Conservation (phyloP, 2,888 invertebrate genomes). For the Sminthurinus aureus region DNA sequence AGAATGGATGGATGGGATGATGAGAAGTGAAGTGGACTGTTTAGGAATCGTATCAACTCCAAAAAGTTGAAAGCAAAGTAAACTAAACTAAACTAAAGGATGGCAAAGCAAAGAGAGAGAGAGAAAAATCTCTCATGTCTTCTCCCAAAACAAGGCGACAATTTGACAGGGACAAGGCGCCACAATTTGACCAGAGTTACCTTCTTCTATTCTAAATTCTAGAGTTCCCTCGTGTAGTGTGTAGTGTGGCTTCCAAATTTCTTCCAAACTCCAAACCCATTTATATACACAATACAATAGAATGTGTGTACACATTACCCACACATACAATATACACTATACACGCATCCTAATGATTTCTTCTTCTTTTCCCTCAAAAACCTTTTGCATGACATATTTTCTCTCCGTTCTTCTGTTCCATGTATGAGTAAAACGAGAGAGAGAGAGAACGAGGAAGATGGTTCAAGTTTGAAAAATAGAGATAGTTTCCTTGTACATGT, state of each 20-base stretch:
- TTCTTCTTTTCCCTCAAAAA: not conserved
- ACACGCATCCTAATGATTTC: constrained; percentile 16
- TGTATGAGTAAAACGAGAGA: not conserved
- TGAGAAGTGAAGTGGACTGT: constrained; percentile 16
- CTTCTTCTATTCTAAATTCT: not conserved
- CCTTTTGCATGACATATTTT: not conserved
- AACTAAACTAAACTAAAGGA: too few species aligned
- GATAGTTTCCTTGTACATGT: not conserved
- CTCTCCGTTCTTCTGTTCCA: not conserved
- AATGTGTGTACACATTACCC: not conserved
- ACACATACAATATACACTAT: not conserved
- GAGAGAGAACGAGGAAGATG: too few species aligned
- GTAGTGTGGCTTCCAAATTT: too few species aligned
- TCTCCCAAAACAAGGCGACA: constrained; percentile 52
- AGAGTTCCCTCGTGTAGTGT: too few species aligned
- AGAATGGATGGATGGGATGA: not conserved
- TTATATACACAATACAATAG: not conserved
- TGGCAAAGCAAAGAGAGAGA: not conserved
- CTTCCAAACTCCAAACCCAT: not conserved
- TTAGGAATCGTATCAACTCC: constrained; percentile 10
- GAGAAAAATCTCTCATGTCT: constrained; percentile 26
- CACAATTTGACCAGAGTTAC: constrained; percentile 26
- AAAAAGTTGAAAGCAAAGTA: not conserved
- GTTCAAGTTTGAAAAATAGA: too few species aligned
- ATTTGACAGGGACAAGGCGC: constrained; percentile 49